Conservation (phyloP, 2,888 invertebrate species). For the Gymnocheta viridis region DNA sequence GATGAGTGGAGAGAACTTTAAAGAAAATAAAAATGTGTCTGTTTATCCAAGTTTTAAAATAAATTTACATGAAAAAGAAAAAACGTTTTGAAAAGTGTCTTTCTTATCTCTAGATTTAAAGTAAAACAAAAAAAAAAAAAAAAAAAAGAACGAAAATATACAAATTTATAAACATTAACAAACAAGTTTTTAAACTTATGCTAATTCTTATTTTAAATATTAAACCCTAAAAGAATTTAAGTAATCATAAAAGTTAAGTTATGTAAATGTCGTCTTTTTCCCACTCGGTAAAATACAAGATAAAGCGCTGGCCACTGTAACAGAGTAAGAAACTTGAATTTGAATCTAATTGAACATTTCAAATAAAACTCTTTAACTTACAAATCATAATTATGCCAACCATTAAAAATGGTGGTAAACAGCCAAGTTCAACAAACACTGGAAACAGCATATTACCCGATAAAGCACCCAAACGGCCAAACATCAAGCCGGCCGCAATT, state of each 20-base stretch:
- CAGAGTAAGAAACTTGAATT: constrained; percentile 5
- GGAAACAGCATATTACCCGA: constrained; percentile 89
- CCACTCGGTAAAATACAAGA: constrained; percentile 75
- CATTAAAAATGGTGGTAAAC: constrained; percentile 88
- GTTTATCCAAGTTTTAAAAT: constrained; percentile 2
- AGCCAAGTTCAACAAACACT: constrained; percentile 86
- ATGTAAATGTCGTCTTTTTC: constrained; percentile 73
- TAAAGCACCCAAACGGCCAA: constrained; percentile 87
- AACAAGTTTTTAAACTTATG: neutral
- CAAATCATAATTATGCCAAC: constrained; percentile 84
- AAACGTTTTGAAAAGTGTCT: constrained; percentile 8
- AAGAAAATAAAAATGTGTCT: neutral
- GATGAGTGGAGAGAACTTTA: neutral
- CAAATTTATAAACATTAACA: neutral
- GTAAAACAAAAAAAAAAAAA: neutral
- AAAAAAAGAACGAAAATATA: neutral
- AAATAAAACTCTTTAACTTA: constrained; percentile 26
- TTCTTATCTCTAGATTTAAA: constrained; percentile 16
- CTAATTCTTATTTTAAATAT: neutral
- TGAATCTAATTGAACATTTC: neutral
- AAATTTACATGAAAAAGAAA: neutral
- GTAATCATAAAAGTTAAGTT: neutral
- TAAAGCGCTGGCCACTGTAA: constrained; percentile 74
- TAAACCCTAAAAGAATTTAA: neutral
- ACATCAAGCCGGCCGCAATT: constrained; percentile 87